A percentile compares a stretch with the other conserved stretches of the same genome.
phyloP scores from a whole-genome alignment of 2,888 invertebrate genomes.

The Tachystola acroxantha region DNA sequence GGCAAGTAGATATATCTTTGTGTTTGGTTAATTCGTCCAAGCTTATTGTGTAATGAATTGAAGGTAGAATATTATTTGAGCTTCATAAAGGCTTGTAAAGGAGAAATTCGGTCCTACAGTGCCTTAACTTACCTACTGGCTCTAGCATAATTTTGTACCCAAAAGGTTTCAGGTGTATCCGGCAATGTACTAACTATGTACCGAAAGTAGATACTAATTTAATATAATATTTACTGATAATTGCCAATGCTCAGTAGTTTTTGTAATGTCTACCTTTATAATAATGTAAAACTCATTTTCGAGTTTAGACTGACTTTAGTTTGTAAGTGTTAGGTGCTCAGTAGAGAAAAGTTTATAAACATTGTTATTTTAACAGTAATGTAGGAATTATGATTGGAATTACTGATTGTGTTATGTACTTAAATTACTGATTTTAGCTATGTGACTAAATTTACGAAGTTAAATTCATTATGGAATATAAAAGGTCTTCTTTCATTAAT shows the following conservation, averaged over 20 bases:
- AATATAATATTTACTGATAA: constrained; percentile 18
- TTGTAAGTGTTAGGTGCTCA: constrained; percentile 63
- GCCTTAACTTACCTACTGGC: no score
- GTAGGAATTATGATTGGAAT: constrained; percentile 9
- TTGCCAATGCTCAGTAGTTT: constrained; percentile 53
- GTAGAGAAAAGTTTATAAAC: constrained; percentile 44
- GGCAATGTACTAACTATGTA: no score
- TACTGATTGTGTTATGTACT: constrained; percentile 27
- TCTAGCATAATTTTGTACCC: no score
- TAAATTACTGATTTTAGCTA: constrained; percentile 5
- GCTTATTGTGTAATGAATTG: no score
- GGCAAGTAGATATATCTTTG: no score
- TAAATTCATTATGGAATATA: not conserved
- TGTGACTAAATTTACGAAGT: not conserved
- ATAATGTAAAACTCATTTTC: constrained; percentile 48
- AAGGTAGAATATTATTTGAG: no score
- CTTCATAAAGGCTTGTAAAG: no score
- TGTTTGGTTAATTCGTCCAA: no score
- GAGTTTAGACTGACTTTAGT: constrained; percentile 73
- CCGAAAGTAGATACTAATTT: no score
- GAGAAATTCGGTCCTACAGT: no score
- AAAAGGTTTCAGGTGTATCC: no score
- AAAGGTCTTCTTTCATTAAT: not conserved
- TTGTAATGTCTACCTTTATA: constrained; percentile 27
- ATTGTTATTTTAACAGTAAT: constrained; percentile 33